Conservation (phyloP, 1,140 invertebrate genomes). For the Bradysia coprophila region DNA sequence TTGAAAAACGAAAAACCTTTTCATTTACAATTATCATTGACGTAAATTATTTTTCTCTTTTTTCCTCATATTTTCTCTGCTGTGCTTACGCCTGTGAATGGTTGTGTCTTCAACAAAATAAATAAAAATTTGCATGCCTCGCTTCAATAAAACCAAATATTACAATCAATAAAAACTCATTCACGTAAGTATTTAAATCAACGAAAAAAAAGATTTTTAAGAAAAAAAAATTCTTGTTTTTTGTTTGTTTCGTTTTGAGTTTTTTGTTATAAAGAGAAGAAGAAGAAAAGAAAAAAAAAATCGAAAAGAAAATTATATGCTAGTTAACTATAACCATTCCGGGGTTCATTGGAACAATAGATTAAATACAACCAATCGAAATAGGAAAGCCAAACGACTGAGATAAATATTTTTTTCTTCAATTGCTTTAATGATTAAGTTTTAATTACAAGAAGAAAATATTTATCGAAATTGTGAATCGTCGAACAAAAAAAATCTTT, state of each 20-base stretch:
- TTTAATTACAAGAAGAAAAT: no score
- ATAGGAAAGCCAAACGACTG: no score
- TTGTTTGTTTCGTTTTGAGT: no score
- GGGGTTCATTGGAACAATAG: no score
- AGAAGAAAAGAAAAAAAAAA: slow-evolving; percentile 1
- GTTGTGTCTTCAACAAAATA: slow-evolving; percentile 50
- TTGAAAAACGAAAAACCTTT: not conserved
- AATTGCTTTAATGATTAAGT: no score
- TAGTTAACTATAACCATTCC: no score
- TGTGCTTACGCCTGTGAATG: slow-evolving; percentile 54
- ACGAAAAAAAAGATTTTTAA: slow-evolving; percentile 1
- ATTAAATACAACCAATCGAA: no score
- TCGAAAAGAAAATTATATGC: no score
- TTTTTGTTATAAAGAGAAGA: no score
- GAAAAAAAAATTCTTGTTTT: slow-evolving; percentile 3
- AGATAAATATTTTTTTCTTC: no score
- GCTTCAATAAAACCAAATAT: slow-evolving; percentile 5
- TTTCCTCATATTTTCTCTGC: slow-evolving; percentile 49
- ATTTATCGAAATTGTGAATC: no score
- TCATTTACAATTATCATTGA: slow-evolving; percentile 11
- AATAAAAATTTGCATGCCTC: slow-evolving; percentile 15
- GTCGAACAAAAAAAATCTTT: no score
- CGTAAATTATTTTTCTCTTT: slow-evolving; percentile 36
- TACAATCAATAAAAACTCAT: slow-evolving; percentile 16
- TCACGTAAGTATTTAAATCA: slow-evolving; percentile 51